Conservation (phyloP, 2,113 vertebrate genomes). For the Oncorhynchus tshawytscha region DNA sequence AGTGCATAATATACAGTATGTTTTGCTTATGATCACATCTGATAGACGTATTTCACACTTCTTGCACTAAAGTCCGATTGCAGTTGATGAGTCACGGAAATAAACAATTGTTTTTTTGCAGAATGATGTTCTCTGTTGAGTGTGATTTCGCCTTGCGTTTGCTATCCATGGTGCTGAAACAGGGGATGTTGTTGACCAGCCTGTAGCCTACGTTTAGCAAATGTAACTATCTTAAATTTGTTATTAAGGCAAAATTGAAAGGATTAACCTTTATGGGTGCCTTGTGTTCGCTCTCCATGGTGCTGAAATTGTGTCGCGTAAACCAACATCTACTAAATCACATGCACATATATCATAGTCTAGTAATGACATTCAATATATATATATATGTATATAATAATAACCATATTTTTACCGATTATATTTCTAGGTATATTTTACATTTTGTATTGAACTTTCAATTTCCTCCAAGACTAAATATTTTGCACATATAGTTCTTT, state of each 20-base stretch:
- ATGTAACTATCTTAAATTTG: too few relatives aligned
- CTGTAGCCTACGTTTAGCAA: too few relatives aligned
- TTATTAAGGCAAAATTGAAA: too few relatives aligned
- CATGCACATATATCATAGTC: too few relatives aligned
- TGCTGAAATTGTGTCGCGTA: constrained; percentile 24
- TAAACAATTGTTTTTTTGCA: constrained; percentile 72
- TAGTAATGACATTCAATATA: too few relatives aligned
- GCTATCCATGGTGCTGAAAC: constrained; percentile 48
- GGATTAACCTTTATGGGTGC: not conserved
- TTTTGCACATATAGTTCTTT: constrained; percentile 11
- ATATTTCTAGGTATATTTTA: too few relatives aligned
- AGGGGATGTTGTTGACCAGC: not conserved
- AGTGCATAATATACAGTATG: not conserved
- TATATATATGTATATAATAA: too few relatives aligned
- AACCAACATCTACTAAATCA: too few relatives aligned
- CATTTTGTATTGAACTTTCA: too few relatives aligned
- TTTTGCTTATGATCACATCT: not conserved
- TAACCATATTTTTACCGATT: too few relatives aligned
- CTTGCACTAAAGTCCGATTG: constrained; percentile 52
- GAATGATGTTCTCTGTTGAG: constrained; percentile 71
- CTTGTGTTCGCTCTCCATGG: constrained; percentile 39
- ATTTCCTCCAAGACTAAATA: not conserved
- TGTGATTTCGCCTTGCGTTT: constrained; percentile 44
- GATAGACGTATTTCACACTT: constrained; percentile 51
- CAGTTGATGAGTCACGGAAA: constrained; percentile 61